These are phyloP conservation scores for Bombus superbus DNA, from an alignment of 1,140 invertebrate genomes.

Conservation along the genomic window DNA sequence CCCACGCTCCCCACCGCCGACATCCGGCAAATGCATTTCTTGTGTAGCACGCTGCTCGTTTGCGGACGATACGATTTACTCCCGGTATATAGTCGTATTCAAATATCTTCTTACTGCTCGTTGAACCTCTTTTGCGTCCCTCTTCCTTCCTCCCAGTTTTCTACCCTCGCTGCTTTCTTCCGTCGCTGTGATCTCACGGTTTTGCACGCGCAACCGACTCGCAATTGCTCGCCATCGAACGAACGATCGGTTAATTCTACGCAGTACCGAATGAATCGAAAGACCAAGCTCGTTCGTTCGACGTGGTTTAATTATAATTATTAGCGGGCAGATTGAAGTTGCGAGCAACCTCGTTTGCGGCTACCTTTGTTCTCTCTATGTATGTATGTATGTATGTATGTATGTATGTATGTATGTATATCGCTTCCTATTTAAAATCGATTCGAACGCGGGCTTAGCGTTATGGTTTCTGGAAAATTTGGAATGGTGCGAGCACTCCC, in stretches of 20 bases:
- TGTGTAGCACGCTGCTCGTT: conserved; percentile 76
- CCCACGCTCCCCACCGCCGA: conserved; percentile 17
- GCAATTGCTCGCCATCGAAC: conserved; percentile 41
- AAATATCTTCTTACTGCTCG: conserved; percentile 73
- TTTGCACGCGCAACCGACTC: conserved; percentile 58
- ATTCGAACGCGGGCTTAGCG: background rate
- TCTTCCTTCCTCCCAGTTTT: conserved; percentile 9
- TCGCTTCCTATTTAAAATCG: background rate
- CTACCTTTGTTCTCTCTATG: background rate
- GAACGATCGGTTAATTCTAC: conserved; percentile 53
- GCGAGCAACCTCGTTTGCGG: conserved; percentile 42
- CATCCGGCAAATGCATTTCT: conserved; percentile 81
- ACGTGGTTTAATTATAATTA: conserved; percentile 66
- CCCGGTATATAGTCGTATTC: conserved; percentile 75
- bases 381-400: background rate
- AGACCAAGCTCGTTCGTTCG: conserved; percentile 16
- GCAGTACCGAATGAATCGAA: conserved; percentile 53
- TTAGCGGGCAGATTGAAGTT: conserved; percentile 3
- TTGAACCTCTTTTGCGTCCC: conserved; percentile 20
- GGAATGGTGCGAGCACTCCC: background rate
- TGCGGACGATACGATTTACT: conserved; percentile 78
- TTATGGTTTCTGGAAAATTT: background rate
- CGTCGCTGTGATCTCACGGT: conserved; percentile 12
- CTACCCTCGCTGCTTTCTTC: conserved; percentile 5
- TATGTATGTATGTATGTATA: background rate